Evolutionary conservation across 2,888 invertebrate genomes (phyloP), one percentile per base, ranked within the genome.

Genomic region (Idaea straminata): DNA sequence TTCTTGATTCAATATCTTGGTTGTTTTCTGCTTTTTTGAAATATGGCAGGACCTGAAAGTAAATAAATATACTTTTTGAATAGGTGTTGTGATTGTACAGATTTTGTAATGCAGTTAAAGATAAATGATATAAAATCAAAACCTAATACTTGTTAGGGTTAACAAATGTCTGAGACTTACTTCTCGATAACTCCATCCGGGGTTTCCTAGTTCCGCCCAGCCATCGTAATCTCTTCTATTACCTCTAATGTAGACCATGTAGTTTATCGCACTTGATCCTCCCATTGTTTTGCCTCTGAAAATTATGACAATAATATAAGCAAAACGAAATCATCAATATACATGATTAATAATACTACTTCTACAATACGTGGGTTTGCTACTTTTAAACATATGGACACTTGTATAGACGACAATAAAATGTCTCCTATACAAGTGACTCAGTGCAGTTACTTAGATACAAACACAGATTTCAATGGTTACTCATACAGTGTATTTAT

Each of bases 11-110:
- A 1, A 89, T 78, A 67, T 95, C 94, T 78, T 90, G 87, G 74
- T 95, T 95, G 72, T 95, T 91, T 85, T 95, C 95, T 0, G 95
- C 91, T 84, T 95, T 95, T 64, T 93, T 94, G 82, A 95, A 96
- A 80, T 96, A 96, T 0, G 95, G 95, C 15, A 96, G 86, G 0
- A 95, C 87, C 93, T 93, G 84, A 6, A 86, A 87, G 35, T 13
- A 5, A 15, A n/a, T 16, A 57, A 35, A 36, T 34, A 36, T 58
- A 16, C 36, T 62, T 60, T 4, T 3, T 15, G 7, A 36, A 15
- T 36, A 15, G 58, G 58, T 58, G 57, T 57, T 57, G 3, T 15
- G 15, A 57, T 57, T 57, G 3, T 4, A 57, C 10, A 57, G 15
- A 5, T 3, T 4, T 57, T 4, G 0, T 15, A 5, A 13, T 58